Percentiles rank a stretch among this genome's conserved stretches.
Evolutionary conservation across 92 coral and sea anemone species (phyloP).

Genomic region (Siderastrea siderea): DNA sequence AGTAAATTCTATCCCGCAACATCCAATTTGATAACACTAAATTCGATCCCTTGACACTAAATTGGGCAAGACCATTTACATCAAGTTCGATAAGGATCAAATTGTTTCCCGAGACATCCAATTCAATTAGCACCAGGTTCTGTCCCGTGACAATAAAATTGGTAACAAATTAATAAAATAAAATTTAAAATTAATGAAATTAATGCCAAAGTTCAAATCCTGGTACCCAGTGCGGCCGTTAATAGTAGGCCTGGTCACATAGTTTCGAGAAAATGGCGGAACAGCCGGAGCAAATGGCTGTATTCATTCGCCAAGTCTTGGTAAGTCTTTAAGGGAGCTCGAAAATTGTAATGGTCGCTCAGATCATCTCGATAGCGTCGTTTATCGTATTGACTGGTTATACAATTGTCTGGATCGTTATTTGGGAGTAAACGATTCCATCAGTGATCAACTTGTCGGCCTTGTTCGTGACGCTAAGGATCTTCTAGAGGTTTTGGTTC

Average conservation of each 20-base stretch:
- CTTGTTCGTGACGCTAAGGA: constrained; percentile 49
- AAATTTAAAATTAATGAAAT: background rate
- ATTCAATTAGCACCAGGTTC: background rate
- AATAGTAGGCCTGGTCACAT: background rate
- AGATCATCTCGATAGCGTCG: constrained; percentile 3
- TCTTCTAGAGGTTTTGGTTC: background rate
- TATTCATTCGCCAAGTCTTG: background rate
- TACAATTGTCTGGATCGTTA: constrained; percentile 35
- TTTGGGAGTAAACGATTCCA: constrained; percentile 9
- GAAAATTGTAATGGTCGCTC: constrained; percentile 36
- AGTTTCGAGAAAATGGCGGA: background rate
- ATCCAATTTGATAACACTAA: background rate
- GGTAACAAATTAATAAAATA: background rate
- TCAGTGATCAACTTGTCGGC: constrained; percentile 25
- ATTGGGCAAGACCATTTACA: background rate
- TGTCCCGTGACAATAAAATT: background rate
- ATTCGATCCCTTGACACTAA: background rate
- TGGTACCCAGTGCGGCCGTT: background rate
- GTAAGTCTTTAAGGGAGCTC: background rate
- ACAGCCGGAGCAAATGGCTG: background rate
- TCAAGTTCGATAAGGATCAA: background rate
- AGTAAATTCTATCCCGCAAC: background rate
- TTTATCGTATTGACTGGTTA: constrained; percentile 49
- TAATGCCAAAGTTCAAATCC: background rate
- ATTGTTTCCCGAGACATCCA: background rate